Evolutionary conservation across 2,888 invertebrate species (phyloP), one percentile per base, ranked within the genome.

Genomic region (Digitonthophagus gazella): DNA sequence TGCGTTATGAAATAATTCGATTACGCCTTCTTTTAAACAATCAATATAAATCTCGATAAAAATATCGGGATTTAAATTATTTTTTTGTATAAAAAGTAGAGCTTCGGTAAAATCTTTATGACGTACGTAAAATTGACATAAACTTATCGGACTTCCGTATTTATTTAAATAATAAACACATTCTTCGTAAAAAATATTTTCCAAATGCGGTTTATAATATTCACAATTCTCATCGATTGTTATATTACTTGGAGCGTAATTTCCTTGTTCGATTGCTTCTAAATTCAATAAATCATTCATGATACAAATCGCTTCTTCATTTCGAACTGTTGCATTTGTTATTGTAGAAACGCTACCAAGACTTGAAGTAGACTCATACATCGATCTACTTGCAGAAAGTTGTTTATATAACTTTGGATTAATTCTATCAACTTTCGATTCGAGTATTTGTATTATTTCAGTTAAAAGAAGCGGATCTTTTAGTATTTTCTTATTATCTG

Each of bases 111-210:
- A 83, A 73, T 90, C 89, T 11, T 90, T 88, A 74, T 93, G 90
- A 69, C 89, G 89, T 74, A 93, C 86, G 74, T 91, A 90, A 79
- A 95, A 96, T 69, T 89, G 88, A 66, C 95, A 85, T 67, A 93
- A 87, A 6, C 91, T 90, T 0, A 87, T 84, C 76, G 91, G 90
- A 2, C 90, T 91, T 0, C 95, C 96, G 77, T 95, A 96, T 70
- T 88, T 90, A 2, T 87, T 85, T 2, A 96, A 84, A 81, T 96
- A 97, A 80, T 91, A 93, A 1, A 93, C 81, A 75, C 93, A 93
- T 82, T 96, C 96, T 71, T 90, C 88, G 75, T 91, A 69, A 20
- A 67, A 67, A 56, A 73, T 56, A 65, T 68, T 69, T 20, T 70
- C 70, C 63, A 72, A 15, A 20, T 66, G 66, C 20, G 67, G 67